Evolutionary conservation across 2,797 vertebrate species (phyloP).

Genomic region (Poecilia gillii): DNA sequence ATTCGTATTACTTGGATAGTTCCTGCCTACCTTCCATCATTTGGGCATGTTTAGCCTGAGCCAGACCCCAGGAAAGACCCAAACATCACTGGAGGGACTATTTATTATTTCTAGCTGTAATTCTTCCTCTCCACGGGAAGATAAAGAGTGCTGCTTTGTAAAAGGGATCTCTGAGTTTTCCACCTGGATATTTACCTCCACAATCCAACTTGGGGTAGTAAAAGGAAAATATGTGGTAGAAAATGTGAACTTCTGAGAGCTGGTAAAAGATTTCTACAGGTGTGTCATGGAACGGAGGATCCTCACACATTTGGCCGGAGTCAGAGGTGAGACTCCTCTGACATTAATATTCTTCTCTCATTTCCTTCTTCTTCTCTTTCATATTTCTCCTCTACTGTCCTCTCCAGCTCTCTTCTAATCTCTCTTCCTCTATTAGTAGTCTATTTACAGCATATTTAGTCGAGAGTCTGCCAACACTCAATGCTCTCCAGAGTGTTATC

Average conservation of each 20-base stretch:
- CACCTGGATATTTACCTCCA: not conserved
- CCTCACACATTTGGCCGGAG: conserved; percentile 28
- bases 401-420: conserved; percentile 70
- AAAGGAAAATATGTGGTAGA: not conserved
- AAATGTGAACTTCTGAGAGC: conserved; percentile 5
- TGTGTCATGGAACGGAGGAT: conserved; percentile 9
- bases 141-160: too few species aligned
- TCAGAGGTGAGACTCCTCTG: conserved; percentile 32
- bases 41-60: not conserved
- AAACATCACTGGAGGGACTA: not conserved
- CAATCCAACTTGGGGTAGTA: not conserved
- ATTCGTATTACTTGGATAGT: not conserved
- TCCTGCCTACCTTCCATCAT: not conserved
- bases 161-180: not conserved
- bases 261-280: conserved; percentile 43
- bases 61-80: not conserved
- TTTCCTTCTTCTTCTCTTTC: conserved; percentile 59
- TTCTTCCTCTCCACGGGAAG: not conserved
- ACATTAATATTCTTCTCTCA: conserved; percentile 72
- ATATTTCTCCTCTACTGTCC: conserved; percentile 73
- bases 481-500: conserved; percentile 74
- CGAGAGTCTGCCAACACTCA: conserved; percentile 72
- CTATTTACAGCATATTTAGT: conserved; percentile 77
- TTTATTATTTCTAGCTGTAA: not conserved
- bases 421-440: conserved; percentile 76